Evolutionary conservation across 2,888 invertebrate genomes (phyloP).

Genomic region (Rhorus exstirpatorius): DNA sequence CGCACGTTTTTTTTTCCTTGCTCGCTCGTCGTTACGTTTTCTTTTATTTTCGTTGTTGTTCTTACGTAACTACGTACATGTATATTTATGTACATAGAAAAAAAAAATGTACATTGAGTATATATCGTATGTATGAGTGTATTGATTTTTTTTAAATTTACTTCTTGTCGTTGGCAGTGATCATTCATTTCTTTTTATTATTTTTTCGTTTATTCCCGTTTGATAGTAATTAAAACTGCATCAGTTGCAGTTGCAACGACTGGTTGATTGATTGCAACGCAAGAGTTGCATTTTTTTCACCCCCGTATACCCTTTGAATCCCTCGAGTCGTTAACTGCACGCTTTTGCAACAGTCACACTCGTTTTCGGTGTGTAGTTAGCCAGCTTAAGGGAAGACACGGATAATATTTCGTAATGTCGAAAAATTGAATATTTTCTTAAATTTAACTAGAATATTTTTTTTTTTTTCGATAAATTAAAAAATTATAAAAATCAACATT

Average conservation of each 20-base stretch:
- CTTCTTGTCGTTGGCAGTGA: constrained; percentile 63
- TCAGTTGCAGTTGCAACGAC: constrained; percentile 8
- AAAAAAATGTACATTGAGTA: constrained; percentile 51
- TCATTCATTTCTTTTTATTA: constrained; percentile 58
- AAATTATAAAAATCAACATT: no score
- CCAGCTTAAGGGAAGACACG: background rate
- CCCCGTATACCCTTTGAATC: background rate
- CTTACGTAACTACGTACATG: constrained; percentile 29
- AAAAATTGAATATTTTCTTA: constrained; percentile 11
- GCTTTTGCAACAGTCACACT: background rate
- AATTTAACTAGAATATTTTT: background rate
- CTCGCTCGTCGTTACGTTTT: constrained; percentile 63
- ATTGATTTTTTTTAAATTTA: constrained; percentile 56
- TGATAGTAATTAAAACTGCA: background rate
- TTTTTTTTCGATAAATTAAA: background rate
- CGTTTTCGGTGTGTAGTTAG: background rate
- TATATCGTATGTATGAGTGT: background rate
- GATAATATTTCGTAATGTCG: background rate
- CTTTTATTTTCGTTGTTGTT: constrained; percentile 70
- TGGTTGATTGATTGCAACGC: constrained; percentile 16
- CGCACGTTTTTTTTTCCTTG: constrained; percentile 53
- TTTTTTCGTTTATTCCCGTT: constrained; percentile 38
- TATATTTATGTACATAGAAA: background rate
- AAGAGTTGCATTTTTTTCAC: background rate
- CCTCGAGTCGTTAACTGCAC: constrained; percentile 36